Evolutionary conservation across 2,797 vertebrate genomes (phyloP), one percentile per base, ranked within the genome.

Genomic region (Megalops cyprinoides): DNA sequence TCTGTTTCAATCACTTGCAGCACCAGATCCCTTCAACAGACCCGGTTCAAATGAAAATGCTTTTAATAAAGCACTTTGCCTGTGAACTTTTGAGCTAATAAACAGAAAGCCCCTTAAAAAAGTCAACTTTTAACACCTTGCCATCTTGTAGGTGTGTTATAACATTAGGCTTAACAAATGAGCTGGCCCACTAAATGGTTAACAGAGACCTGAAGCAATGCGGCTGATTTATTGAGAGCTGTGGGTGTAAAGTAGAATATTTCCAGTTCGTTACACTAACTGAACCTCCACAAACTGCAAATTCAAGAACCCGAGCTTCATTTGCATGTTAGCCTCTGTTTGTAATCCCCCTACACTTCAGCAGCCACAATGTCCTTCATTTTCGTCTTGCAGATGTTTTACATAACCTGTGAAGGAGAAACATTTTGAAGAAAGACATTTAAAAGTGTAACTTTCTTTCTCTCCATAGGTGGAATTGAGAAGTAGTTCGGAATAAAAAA

Each of bases 361-460:
- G 25, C 55, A 58, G 31, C 37, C 39, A 71, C 67, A 71, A 23
- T 6, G 9, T 42, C 23, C 39, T 20, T 42, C 37, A 42, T 69
- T 69, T 69, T 20, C 31, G 14, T 42, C 65, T 20, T 20, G 18
- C 8, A 31, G 39, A 37, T 69, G 65, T 39, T 14, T 34, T 23
- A 23, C 65, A 69, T 4, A 69, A 71, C 20, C 39, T 9, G 18
- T 2, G 5, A 71, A 23, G 39, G 20, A 9, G 15, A 44, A 71
- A 71, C 37, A 44, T 71, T 23, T 37, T 37, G 39, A 69, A 5
- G 39, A 44, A 44, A n/a, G 67, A 12, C 18, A 71, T 71, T 42
- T 71, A 20, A 69, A 69, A 69, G 65, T 69, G 65, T 20, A 69
- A 39, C 39, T 69, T 39, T n/a, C n/a, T n/a, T n/a, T n/a, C n/a